Conservation (phyloP, 2,888 invertebrate species). For the Netelia melanura region DNA sequence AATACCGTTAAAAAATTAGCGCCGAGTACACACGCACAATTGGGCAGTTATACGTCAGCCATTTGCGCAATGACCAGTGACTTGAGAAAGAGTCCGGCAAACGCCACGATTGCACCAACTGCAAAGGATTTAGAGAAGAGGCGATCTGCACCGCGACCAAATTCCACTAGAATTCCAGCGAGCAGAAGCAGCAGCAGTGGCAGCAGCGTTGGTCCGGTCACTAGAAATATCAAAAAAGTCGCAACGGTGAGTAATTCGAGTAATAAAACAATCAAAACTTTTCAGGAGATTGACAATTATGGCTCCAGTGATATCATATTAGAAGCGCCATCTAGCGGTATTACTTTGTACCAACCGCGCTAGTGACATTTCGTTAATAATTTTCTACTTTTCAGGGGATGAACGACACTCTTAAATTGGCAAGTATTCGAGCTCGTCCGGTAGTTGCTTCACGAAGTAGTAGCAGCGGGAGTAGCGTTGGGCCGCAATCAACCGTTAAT, state of each 20-base stretch:
- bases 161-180: constrained; percentile 85
- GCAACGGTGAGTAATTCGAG: constrained; percentile 56
- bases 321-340: no score
- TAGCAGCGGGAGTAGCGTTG: constrained; percentile 85
- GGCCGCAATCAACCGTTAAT: constrained; percentile 75
- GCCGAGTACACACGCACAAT: constrained; percentile 84
- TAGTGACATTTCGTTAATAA: neutral
- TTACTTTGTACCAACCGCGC: no score
- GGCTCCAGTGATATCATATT: no score
- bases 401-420: constrained; percentile 57
- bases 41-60: constrained; percentile 86
- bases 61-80: constrained; percentile 85
- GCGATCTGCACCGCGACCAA: constrained; percentile 74
- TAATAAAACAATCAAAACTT: neutral
- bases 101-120: constrained; percentile 59
- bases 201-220: constrained; percentile 86
- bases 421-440: constrained; percentile 67
- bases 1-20: constrained; percentile 92
- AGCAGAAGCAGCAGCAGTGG: constrained; percentile 88
- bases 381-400: constrained; percentile 40
- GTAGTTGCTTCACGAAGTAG: constrained; percentile 83
- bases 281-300: no score
- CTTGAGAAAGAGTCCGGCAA: constrained; percentile 78
- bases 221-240: constrained; percentile 76
- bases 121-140: constrained; percentile 72